Evolutionary conservation across 2,113 vertebrate genomes (phyloP).

Genomic region (Charadrius vociferus): DNA sequence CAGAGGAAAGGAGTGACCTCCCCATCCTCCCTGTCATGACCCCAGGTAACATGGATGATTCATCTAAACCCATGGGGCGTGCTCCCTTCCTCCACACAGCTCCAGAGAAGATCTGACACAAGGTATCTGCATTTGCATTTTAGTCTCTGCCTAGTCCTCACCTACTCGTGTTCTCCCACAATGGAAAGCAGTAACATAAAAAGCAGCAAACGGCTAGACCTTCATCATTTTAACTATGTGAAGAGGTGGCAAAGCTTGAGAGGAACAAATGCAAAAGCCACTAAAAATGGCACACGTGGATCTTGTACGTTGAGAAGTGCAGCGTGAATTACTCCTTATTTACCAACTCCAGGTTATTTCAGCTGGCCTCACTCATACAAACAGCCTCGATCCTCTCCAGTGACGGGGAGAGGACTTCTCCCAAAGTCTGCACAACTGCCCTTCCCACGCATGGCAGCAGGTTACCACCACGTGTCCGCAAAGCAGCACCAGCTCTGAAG

Average conservation of each 20-base stretch:
- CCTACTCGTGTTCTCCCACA: background rate
- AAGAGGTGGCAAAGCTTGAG: background rate
- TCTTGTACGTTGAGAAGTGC: rapidly evolving
- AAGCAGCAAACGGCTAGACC: background rate
- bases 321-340: background rate
- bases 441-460: rapidly evolving
- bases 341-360: background rate
- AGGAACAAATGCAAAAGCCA: background rate
- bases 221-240: background rate
- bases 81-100: background rate
- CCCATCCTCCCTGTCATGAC: background rate
- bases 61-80: background rate
- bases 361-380: background rate
- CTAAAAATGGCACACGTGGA: rapidly evolving
- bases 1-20: background rate
- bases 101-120: background rate
- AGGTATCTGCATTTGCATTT: background rate
- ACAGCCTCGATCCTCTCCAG: background rate
- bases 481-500: background rate
- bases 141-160: background rate
- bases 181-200: background rate
- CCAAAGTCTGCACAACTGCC: background rate
- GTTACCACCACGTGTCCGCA: background rate
- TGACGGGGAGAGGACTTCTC: background rate
- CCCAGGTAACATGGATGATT: background rate